Percentiles rank a stretch among this genome's conserved stretches.
Evolutionary conservation across 2,113 vertebrate species (phyloP).

Genomic region (Malurus melanocephalus): DNA sequence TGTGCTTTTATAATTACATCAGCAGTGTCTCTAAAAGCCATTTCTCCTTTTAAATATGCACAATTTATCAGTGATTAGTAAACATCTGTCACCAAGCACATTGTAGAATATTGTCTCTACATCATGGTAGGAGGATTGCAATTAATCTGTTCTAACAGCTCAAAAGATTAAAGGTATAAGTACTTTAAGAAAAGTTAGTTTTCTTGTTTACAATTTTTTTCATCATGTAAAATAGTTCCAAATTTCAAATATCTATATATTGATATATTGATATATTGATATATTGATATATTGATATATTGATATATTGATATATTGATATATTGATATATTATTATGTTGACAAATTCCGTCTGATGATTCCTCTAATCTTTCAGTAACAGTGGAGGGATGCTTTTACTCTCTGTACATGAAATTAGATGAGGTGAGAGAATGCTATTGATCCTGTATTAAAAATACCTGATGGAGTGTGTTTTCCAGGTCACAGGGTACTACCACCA

Average conservation of each 20-base stretch:
- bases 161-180: background rate
- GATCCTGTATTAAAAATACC: background rate
- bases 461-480: background rate
- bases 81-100: constrained; percentile 37
- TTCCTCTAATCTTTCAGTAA: background rate
- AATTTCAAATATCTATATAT: background rate
- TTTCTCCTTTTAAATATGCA: constrained; percentile 44
- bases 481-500: background rate
- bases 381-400: background rate
- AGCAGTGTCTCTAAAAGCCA: background rate
- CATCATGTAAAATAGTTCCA: background rate
- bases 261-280: background rate
- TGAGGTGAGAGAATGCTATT: background rate
- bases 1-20: background rate
- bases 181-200: background rate
- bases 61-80: constrained; percentile 45
- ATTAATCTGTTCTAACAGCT: background rate
- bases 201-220: background rate
- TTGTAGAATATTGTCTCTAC: background rate
- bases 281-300: too few relatives aligned
- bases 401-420: background rate
- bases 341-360: background rate
- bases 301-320: too few relatives aligned
- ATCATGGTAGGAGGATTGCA: background rate
- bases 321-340: background rate